Evolutionary conservation across 53 echinoderm and acorn worm species (phyloP).

Genomic region (Echinarachnius parma): DNA sequence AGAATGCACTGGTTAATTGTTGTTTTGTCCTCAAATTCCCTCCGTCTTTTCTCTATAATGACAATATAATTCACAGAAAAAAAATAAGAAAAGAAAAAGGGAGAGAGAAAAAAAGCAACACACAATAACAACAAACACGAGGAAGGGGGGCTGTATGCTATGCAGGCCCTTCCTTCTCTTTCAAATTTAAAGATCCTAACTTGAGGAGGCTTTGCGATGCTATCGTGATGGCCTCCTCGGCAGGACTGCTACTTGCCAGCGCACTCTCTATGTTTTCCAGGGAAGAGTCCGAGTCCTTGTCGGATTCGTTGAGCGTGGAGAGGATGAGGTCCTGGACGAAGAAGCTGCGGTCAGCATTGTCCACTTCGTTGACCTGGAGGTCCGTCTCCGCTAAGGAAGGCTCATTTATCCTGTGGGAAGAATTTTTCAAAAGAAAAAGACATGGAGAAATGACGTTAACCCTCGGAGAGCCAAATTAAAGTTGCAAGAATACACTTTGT

Average conservation of each 20-base stretch:
- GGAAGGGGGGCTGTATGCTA: conserved; percentile 59
- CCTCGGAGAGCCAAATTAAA: too few relatives aligned
- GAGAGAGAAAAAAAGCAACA: neutral
- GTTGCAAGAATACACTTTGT: too few relatives aligned
- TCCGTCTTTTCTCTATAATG: conserved; percentile 7
- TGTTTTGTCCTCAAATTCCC: conserved; percentile 1
- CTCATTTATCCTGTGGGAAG: conserved; percentile 81
- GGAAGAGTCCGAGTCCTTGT: conserved; percentile 65
- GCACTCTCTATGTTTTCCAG: conserved; percentile 52
- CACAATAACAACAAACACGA: too few relatives aligned
- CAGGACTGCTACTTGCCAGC: conserved; percentile 49
- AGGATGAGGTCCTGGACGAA: conserved; percentile 97
- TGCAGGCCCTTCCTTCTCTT: conserved; percentile 82
- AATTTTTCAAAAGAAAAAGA: too few relatives aligned
- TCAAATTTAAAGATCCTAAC: conserved; percentile 96
- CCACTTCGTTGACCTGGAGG: conserved; percentile 80
- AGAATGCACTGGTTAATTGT: conserved; percentile 51
- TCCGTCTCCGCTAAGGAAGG: conserved; percentile 82
- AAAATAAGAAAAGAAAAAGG: neutral
- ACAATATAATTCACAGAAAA: conserved; percentile 27
- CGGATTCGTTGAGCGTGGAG: conserved; percentile 89
- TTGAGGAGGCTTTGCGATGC: conserved; percentile 69
- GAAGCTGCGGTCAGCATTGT: conserved; percentile 98
- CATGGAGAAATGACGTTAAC: too few relatives aligned
- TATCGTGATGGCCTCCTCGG: conserved; percentile 25